Evolutionary conservation across 92 coral and sea anemone genomes (phyloP).

Genomic region (Epizoanthus illoricatus): DNA sequence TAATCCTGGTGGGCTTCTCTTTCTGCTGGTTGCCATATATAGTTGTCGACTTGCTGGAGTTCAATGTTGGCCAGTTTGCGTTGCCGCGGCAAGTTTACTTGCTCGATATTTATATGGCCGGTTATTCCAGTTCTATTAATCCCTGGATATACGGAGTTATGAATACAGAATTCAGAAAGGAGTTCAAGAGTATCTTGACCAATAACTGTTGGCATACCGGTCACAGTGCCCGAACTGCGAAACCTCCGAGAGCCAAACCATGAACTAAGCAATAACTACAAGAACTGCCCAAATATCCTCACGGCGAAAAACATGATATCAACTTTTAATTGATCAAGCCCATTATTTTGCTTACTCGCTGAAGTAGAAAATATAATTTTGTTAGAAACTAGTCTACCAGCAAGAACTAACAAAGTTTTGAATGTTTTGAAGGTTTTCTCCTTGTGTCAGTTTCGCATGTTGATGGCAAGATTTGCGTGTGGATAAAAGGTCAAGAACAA

Average conservation of each 20-base stretch:
- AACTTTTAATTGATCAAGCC: too few species aligned
- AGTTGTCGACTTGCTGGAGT: background rate
- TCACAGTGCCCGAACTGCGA: background rate
- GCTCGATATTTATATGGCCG: slow-evolving; percentile 20
- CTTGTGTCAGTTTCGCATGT: too few species aligned
- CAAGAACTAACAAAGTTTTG: too few species aligned
- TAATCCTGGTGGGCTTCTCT: slow-evolving; percentile 4
- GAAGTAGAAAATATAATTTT: too few species aligned
- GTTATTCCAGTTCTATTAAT: slow-evolving; percentile 18
- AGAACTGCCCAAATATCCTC: too few species aligned
- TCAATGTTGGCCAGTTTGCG: background rate
- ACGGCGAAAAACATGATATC: too few species aligned
- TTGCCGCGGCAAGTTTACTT: slow-evolving; percentile 10
- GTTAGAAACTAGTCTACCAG: too few species aligned
- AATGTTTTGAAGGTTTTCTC: too few species aligned
- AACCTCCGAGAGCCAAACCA: background rate
- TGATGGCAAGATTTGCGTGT: too few species aligned
- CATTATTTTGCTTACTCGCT: too few species aligned
- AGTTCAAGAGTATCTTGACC: background rate
- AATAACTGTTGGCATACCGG: background rate
- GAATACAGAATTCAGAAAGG: slow-evolving; percentile 14
- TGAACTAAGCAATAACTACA: background rate
- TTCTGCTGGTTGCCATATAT: slow-evolving; percentile 16
- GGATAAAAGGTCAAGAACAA: too few species aligned
- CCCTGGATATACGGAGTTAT: slow-evolving; percentile 22